phyloP scores from a whole-genome alignment of 2,888 invertebrate genomes.

The Acanthosepion pharaonis region DNA sequence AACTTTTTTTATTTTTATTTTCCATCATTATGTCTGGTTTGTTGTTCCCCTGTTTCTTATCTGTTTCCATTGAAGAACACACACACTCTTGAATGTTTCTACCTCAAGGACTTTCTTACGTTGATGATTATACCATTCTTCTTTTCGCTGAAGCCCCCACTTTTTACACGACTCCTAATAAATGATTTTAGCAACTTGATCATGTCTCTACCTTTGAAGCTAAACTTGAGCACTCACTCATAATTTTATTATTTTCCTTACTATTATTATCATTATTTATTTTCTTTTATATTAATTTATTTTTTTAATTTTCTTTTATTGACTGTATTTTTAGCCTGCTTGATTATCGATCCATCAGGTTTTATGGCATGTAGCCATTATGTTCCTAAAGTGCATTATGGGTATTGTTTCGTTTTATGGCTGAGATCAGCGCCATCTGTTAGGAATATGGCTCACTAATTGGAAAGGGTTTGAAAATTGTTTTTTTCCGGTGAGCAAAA shows the following conservation, averaged over 20 bases:
- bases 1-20: no score
- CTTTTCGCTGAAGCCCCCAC: no score
- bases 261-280: background rate
- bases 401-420: constrained; percentile 4
- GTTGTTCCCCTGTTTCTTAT: no score
- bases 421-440: background rate
- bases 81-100: no score
- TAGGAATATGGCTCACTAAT: constrained; percentile 8
- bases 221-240: no score
- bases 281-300: background rate
- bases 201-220: no score
- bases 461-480: background rate
- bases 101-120: no score
- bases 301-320: background rate
- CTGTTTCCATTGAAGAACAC: no score
- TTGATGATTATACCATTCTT: no score
- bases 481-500: background rate
- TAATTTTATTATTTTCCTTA: background rate
- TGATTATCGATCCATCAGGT: background rate
- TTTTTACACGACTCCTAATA: no score
- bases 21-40: no score
- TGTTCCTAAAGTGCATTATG: background rate
- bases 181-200: no score
- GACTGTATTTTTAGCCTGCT: background rate
- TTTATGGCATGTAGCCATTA: background rate